A percentile compares a stretch with the other conserved stretches of the same genome.
Conservation (phyloP, 2,797 vertebrate species). For the Fundulus diaphanus region DNA sequence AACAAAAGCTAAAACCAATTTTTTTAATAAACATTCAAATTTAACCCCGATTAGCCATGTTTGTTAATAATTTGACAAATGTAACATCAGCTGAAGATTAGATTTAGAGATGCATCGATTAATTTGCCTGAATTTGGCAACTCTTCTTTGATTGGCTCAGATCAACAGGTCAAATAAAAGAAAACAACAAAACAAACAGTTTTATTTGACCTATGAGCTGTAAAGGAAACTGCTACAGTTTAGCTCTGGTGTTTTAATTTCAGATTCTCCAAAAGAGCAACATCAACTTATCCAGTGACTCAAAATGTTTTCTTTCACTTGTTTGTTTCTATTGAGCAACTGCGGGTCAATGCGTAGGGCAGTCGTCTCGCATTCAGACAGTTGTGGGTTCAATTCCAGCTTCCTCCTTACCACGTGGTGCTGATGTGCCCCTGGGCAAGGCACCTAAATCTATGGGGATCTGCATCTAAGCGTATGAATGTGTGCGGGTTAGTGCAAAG, state of each 20-base stretch:
- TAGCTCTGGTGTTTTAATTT: background rate
- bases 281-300: background rate
- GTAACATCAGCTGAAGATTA: background rate
- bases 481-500: no score
- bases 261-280: background rate
- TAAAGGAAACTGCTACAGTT: background rate
- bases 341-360: background rate
- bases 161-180: background rate
- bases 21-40: background rate
- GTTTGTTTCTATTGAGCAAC: background rate
- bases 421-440: background rate
- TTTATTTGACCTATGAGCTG: background rate
- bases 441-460: background rate
- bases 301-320: background rate
- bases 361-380: background rate
- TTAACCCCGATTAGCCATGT: background rate
- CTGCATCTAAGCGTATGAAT: background rate
- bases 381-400: background rate
- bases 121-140: background rate
- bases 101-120: background rate
- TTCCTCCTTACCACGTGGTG: no score
- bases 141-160: background rate
- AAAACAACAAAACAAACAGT: background rate
- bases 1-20: background rate
- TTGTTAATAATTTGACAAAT: background rate